Percentiles rank a stretch among this genome's conserved stretches.
phyloP scores from a whole-genome alignment of 2,888 invertebrate genomes.

The Cheilosia pagana region DNA sequence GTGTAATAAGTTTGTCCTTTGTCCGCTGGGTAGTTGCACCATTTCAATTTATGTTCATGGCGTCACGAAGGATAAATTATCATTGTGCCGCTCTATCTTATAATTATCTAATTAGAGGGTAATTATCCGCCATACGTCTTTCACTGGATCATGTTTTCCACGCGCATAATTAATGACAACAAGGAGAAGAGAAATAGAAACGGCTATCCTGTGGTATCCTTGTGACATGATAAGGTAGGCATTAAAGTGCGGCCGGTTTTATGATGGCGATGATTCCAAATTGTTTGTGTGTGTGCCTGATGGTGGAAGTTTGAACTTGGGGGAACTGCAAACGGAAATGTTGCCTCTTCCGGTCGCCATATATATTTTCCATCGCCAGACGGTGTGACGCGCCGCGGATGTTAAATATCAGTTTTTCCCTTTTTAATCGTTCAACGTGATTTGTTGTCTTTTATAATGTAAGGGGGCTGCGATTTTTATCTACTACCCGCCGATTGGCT shows the following conservation, averaged over 20 bases:
- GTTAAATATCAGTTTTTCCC: conserved; percentile 26
- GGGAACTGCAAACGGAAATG: conserved; percentile 11
- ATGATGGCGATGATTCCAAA: conserved; percentile 3
- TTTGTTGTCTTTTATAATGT: conserved; percentile 40
- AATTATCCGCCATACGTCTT: conserved; percentile 61
- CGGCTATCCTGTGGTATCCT: conserved; percentile 12
- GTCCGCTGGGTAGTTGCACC: conserved; percentile 36
- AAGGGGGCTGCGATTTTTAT: conserved; percentile 53
- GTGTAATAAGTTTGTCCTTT: conserved; percentile 73
- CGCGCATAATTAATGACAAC: conserved; percentile 8
- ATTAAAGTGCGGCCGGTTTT: background rate
- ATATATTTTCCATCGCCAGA: conserved; percentile 6
- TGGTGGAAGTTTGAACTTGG: background rate
- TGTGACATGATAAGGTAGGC: background rate
- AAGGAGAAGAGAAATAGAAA: background rate
- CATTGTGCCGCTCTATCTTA: conserved; percentile 53
- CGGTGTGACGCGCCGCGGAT: background rate
- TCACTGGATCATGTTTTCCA: conserved; percentile 22
- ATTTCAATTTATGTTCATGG: conserved; percentile 60
- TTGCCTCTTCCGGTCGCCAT: conserved; percentile 43
- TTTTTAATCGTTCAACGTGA: conserved; percentile 50
- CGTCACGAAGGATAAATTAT: conserved; percentile 63
- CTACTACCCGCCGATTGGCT: conserved; percentile 61
- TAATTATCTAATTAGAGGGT: conserved; percentile 70
- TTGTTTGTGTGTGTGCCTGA: conserved; percentile 12